Conservation (phyloP, 2,113 vertebrate species). For the Talpa occidentalis region DNA sequence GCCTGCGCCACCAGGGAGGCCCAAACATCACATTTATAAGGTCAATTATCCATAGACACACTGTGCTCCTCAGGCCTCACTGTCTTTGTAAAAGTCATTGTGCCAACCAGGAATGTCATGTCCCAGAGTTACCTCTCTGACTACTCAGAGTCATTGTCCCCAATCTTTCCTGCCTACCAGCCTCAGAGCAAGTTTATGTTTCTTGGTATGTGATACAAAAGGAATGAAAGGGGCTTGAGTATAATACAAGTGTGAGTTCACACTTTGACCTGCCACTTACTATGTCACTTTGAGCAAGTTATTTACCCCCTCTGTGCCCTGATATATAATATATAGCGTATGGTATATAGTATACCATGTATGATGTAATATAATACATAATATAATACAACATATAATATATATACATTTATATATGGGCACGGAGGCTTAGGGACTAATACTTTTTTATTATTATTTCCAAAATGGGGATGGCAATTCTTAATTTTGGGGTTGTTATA, state of each 20-base stretch:
- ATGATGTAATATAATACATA: too few relatives aligned
- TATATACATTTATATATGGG: neutral
- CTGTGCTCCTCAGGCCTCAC: neutral
- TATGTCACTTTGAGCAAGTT: neutral
- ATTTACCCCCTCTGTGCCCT: neutral
- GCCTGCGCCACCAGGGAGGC: too few relatives aligned
- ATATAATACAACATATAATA: too few relatives aligned
- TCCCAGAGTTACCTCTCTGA: neutral
- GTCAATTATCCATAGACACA: neutral
- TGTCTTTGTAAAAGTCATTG: neutral
- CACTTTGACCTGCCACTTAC: neutral
- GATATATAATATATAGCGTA: too few relatives aligned
- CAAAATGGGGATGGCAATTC: neutral
- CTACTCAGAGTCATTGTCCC: neutral
- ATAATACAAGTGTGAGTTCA: neutral
- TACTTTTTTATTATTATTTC: neutral
- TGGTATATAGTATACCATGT: too few relatives aligned
- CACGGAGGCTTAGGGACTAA: neutral
- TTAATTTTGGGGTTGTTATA: neutral
- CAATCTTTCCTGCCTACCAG: neutral
- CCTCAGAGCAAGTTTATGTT: neutral
- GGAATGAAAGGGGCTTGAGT: neutral
- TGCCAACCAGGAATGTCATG: neutral
- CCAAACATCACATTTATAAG: neutral
- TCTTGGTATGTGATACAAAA: neutral